Base-by-base conservation (phyloP, 2,797 vertebrate species). In the Taenioides sp. region DNA sequence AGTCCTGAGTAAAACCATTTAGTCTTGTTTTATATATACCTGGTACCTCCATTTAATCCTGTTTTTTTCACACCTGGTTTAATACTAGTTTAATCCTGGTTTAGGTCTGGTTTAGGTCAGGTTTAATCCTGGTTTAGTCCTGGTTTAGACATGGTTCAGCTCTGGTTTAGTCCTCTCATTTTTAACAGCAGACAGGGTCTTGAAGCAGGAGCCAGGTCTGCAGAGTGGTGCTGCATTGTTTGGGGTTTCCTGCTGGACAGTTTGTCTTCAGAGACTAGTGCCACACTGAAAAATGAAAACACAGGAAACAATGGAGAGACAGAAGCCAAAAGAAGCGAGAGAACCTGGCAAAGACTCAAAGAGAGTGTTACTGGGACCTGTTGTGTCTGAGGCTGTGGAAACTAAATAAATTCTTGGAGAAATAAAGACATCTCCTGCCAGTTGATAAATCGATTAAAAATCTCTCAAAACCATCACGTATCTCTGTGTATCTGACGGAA, bases 161-260 rank as follows among this genome's bases (percentile, higher is more conserved):
- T 7, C 22, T 22, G 9, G n/a, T 22, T 55, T 22, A 23, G 7
- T 7, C 52, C 52, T n/a, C 50, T 43, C 40, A 43, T 43, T 14
- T 43, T 2, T 12, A 43, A 43, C 40, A 43, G 12, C 12, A 43
- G 40, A 43, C 40, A 14, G 14, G 14, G 7, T 54, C 20, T n/a
- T 54, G 50, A n/a, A 55, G 54, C n/a, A 43, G 40, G 40, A 43
- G 40, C 40, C 40, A 43, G 40, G 40, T 62, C 22, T 63, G 40
- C 2, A 40, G 34, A 57, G 55, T 28, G 54, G 18, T 18, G 57
- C 63, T 72, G 66, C 54, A 87, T 84, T 91, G 88, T 91, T 82
- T 78, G 0, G 76, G 22, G 2, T 78, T 60, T 59, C 25, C 54
- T 70, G 79, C 17, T 27, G 75, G 28, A 58, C 22, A 0, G 12